These are phyloP conservation scores for Drosophila parthenogenetica DNA, from an alignment of 2,888 invertebrate genomes.

Conservation along the genomic window DNA sequence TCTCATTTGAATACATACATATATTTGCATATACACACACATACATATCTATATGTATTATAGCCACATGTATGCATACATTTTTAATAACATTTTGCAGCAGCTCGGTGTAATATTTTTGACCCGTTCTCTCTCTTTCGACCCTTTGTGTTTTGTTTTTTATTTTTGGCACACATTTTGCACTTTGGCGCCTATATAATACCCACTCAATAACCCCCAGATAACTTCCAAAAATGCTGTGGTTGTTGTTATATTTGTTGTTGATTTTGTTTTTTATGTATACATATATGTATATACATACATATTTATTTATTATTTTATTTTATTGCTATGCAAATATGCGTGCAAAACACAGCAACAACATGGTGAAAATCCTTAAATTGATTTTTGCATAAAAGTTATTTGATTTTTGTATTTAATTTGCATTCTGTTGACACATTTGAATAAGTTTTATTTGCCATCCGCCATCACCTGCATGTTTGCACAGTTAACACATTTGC, in stretches of 20 bases:
- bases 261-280: conserved; percentile 25
- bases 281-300: conserved; percentile 13
- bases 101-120: conserved; percentile 64
- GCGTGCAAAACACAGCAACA: conserved; percentile 30
- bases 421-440: conserved; percentile 76
- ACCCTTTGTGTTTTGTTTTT: conserved; percentile 43
- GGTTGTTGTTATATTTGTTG: conserved; percentile 12
- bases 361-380: conserved; percentile 64
- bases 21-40: conserved; percentile 12
- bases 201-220: neutral
- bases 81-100: conserved; percentile 71
- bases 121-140: conserved; percentile 17
- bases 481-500: conserved; percentile 77
- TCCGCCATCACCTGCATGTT: conserved; percentile 76
- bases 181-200: conserved; percentile 55
- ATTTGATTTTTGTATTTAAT: conserved; percentile 73
- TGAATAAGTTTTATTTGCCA: conserved; percentile 78
- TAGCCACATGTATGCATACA: conserved; percentile 59
- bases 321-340: conserved; percentile 69
- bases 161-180: conserved; percentile 59
- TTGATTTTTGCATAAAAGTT: conserved; percentile 76
- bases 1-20: conserved; percentile 20
- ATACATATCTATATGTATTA: conserved; percentile 21
- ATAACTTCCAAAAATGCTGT: conserved; percentile 2
- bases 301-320: conserved; percentile 24